phyloP scores from a whole-genome alignment of 2,113 vertebrate species.

The Felis chaus region DNA sequence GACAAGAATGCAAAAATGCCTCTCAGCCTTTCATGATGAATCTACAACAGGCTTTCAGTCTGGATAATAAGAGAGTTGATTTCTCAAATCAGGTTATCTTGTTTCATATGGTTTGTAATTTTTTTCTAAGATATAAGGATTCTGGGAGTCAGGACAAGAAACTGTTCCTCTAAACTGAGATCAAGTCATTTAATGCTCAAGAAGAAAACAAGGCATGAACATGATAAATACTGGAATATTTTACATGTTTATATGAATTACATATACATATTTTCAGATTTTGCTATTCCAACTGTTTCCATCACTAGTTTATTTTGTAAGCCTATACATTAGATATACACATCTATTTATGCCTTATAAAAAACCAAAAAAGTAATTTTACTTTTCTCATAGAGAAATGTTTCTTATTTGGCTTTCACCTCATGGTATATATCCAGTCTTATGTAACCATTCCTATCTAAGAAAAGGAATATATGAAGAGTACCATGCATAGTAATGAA shows the following conservation, averaged over 20 bases:
- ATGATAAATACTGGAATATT: neutral
- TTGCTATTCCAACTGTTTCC: neutral
- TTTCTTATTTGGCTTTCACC: slow-evolving; percentile 28
- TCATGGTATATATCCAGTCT: neutral
- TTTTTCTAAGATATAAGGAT: neutral
- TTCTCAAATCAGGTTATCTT: neutral
- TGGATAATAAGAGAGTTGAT: neutral
- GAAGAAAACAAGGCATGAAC: neutral
- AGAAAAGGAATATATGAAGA: neutral
- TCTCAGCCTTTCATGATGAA: neutral
- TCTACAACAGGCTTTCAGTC: neutral
- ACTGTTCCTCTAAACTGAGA: neutral
- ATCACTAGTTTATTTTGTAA: neutral
- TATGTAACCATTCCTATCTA: neutral
- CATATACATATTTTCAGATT: neutral
- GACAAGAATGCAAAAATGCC: neutral
- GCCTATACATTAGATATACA: neutral
- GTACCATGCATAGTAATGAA: slow-evolving; percentile 41
- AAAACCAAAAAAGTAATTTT: neutral
- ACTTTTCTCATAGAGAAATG: neutral
- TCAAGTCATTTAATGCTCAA: neutral
- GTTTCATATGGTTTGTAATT: neutral
- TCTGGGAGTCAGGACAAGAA: neutral
- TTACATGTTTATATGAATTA: neutral
- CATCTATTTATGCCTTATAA: neutral